Conservation (phyloP, 2,888 invertebrate genomes). For the Aquatica leii region DNA sequence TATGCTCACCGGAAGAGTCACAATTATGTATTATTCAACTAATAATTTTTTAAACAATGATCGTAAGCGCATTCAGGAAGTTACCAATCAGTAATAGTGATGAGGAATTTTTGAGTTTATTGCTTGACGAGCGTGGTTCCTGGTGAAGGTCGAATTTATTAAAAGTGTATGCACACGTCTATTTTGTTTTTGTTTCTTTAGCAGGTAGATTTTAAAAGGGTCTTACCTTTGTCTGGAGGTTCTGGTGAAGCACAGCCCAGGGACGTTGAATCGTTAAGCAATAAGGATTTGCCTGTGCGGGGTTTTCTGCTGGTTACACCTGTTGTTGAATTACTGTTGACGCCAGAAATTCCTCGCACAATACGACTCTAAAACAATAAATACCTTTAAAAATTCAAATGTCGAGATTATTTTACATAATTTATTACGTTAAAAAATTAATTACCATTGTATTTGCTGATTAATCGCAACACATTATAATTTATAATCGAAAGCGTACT, state of each 20-base stretch:
- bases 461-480: not conserved
- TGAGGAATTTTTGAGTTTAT: slow-evolving; percentile 16
- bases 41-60: slow-evolving; percentile 38
- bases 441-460: too few relatives aligned
- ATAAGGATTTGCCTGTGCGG: slow-evolving; percentile 49
- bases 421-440: not conserved
- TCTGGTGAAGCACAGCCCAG: slow-evolving; percentile 50
- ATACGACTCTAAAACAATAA: slow-evolving; percentile 50
- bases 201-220: slow-evolving; percentile 16
- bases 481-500: not conserved
- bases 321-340: slow-evolving; percentile 47
- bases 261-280: slow-evolving; percentile 37
- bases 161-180: slow-evolving; percentile 7
- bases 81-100: slow-evolving; percentile 42
- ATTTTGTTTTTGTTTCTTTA: not conserved
- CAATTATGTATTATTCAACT: slow-evolving; percentile 38
- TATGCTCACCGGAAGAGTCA: slow-evolving; percentile 11
- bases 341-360: slow-evolving; percentile 52
- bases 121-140: not conserved
- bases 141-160: slow-evolving; percentile 27
- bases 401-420: not conserved
- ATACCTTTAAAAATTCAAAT: not conserved
- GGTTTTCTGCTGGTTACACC: slow-evolving; percentile 49
- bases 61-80: slow-evolving; percentile 42
- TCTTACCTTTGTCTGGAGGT: slow-evolving; percentile 55